Base-by-base conservation (phyloP, 2,113 vertebrate species). In the Platycercus adscitus region DNA sequence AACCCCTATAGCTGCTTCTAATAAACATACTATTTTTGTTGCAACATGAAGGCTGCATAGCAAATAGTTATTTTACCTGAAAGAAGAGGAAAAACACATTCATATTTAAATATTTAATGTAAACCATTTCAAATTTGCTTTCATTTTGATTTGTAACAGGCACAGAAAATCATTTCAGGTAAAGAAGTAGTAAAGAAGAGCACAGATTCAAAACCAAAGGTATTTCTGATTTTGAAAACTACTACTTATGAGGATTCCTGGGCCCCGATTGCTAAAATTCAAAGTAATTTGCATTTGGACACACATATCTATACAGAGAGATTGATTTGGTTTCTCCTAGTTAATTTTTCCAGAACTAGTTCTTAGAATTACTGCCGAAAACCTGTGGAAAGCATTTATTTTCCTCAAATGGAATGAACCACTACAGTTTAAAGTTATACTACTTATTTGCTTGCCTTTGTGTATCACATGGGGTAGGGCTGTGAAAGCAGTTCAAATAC, bases 91-190 rank as follows among this genome's bases (percentile, higher is more conserved):
- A 87, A 91, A 84, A 4, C 15, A 37, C 21, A 50, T 43, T 64
- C 75, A 11, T 58, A 31, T 60, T 94, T 37, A 55, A 88, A 47
- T 84, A 70, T 83, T 89, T 87, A 14, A 69, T 14, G n/a, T 47
- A 71, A 76, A 75, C 52, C 6, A 69, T 71, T 93, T 96, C n/a
- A 95, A 75, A 89, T 95, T 91, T 65, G 92, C 93, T 96, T 94
- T 80, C 65, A 89, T 79, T 91, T 81, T 86, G 49, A 50, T 76
- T 92, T 79, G 15, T 78, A 95, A 96, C 86, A 97, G 93, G 86
- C 80, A 93, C 91, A 95, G 92, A 96, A 94, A 75, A 39, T 85
- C 23, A 86, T 79, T 93, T 92, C 87, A 71, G 55, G n/a, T 89
- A 93, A 88, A 71, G 88, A 91, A 93, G 85, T 39, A 55, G 29